Base-by-base conservation (phyloP, 2,888 invertebrate species). In the Drosophila diplacantha region DNA sequence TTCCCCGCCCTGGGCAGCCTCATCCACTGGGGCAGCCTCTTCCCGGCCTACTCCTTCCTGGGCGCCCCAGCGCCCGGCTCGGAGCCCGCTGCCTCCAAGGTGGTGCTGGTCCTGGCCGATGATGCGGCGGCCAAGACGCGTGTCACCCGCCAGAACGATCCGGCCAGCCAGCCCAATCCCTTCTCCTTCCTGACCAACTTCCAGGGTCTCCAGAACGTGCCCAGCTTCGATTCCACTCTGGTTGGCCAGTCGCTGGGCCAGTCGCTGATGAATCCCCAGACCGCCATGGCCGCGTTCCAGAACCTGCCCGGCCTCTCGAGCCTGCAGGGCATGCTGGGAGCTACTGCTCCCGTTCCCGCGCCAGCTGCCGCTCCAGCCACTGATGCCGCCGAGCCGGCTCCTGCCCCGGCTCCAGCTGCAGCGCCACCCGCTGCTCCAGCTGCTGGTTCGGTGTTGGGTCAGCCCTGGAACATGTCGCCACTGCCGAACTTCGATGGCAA, bases 81-180 rank as follows among this genome's bases (percentile, higher is more conserved):
- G 18, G 44, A 46, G 16, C 57, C 74, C 0, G 56, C 73, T 0
- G 70, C 81, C 22, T 86, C 86, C 1, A 85, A 85, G 58, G 84
- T 86, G 14, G 80, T 86, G 2, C 67, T 86, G 5, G 85, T 86
- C 9, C 57, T 86, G 20, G 84, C 85, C 38, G 85, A 86, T 16
- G 85, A 85, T 43, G 71, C 72, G 7, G 72, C 75, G 20, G 72
- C 64, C 32, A 71, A 65, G 57, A 52, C 74, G 5, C 72, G 73
- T 5, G 69, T 69, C 0, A 52, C 73, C 3, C 73, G 81, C 11
- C 84, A 83, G 49, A 71, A 79, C 53, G 26, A 43, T 5, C 29
- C 41, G 0, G 1, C 24, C 16, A 2, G 4, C n/a, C 5, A 29
- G 6, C 1, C 29, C 14, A 37, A 24, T 29, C 5, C 57, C 22